Base-by-base conservation (phyloP, 2,797 vertebrate species). In the Coracias cyanogaster region DNA sequence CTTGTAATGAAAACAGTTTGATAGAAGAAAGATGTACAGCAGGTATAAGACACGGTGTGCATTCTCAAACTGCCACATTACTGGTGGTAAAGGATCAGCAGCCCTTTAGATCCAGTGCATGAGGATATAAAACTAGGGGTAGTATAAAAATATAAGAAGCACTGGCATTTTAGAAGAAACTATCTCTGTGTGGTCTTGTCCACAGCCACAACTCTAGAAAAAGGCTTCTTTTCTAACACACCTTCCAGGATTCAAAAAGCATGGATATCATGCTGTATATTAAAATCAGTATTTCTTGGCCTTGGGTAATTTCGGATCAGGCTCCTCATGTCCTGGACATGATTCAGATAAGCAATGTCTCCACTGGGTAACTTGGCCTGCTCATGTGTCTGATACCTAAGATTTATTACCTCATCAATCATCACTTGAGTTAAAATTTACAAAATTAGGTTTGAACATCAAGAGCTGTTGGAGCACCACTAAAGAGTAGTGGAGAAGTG, bases 261-360 rank as follows among this genome's bases (percentile, higher is more conserved):
- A 86, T 16, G 18, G 58, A 33, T 88, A 86, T 55, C 33, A 10
- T 24, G 83, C 57, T 52, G 19, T 77, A 70, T 55, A 82, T 82
- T 82, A 87, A 89, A 83, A 89, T 89, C 13, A 94, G 70, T 51
- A 43, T 89, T 92, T 73, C 66, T 66, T 82, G 83, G 89, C 62
- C 37, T 24, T 78, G 86, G 62, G 79, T 37, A 61, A 58, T 35
- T 90, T 62, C 74, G 82, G 54, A 93, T 89, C 3, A 15, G 39
- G n/a, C 17, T 92, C 21, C 29, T 79, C 62, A 8, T 45, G 26
- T 66, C 60, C 72, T 86, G 86, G 79, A 74, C 76, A 88, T 55
- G 69, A 94, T 92, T 93, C 86, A 94, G 87, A 86, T 86, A 93
- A 95, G 89, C 84, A 86, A 26, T 70, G 79, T 92, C 74, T 93